Evolutionary conservation across 1,140 invertebrate genomes (phyloP), one percentile per base, ranked within the genome.

Genomic region (Neotoxoptera formosana): DNA sequence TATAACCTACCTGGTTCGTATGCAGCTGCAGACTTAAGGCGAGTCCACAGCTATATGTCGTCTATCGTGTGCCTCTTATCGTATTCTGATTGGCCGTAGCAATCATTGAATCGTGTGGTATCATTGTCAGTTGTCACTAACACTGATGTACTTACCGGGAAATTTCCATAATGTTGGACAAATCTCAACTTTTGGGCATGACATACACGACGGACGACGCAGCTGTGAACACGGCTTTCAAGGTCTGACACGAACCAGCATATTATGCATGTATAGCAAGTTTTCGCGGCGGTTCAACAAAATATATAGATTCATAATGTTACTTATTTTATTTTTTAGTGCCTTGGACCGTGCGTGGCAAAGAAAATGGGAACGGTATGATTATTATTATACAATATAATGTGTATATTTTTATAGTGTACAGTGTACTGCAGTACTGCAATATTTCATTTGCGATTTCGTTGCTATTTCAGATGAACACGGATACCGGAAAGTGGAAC

Each of bases 291-390:
- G 21, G 20, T 67, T n/a, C 60, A 7, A 11, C 30, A 7, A n/a
- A n/a, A 67, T 17, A 4, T 11, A 67, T 7, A 17, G 14, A 67
- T 67, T 67, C 17, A 67, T 17, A n/a, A n/a, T 34, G 20, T 17
- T 34, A 23, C 25, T 67, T 67, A n/a, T 76, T 91, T 81, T 81
- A 9, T n/a, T 76, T 25, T 91, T 36, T 23, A 92, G 91, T 84
- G 91, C 34, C 2, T 84, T 14, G 76, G 76, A n/a, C 91, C 76
- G n/a, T 84, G 91, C 41, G n/a, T 84, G 6, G 91, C 20, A 3
- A 48, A 92, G 48, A 92, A 41, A 92, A 84, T 92, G 76, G 91
- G 91, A 92, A 92, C 76, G 91, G 91, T 92, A 92, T 11, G 90
- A 14, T 67, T n/a, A 17, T 17, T n/a, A n/a, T 17, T 67, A 30